These are phyloP conservation scores for Lepidotrigona ventralis DNA, from an alignment of 1,140 invertebrate species.

Conservation along the genomic window DNA sequence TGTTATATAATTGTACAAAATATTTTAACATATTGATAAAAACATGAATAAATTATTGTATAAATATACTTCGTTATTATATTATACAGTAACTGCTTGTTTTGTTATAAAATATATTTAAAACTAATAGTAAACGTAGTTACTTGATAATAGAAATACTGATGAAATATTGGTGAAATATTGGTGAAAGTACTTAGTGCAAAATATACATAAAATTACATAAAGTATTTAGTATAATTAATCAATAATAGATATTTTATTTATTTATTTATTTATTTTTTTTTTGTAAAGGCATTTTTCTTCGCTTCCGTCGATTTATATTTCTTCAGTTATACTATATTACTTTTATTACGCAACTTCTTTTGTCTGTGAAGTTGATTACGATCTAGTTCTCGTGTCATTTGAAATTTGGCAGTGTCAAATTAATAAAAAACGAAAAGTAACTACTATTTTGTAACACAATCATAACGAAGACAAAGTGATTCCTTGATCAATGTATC, in stretches of 20 bases:
- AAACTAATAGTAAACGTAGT: slow-evolving; percentile 11
- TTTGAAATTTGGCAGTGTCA: slow-evolving; percentile 48
- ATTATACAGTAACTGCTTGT: neutral
- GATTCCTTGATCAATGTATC: neutral
- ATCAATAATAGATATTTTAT: neutral
- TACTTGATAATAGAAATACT: slow-evolving; percentile 37
- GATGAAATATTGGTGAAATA: slow-evolving; percentile 8
- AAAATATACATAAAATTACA: slow-evolving; percentile 6
- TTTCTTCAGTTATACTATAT: neutral
- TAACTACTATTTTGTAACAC: neutral
- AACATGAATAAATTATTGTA: slow-evolving; percentile 30
- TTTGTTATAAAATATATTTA: slow-evolving; percentile 5
- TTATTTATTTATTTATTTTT: neutral
- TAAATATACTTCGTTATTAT: slow-evolving; percentile 25
- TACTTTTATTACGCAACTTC: neutral
- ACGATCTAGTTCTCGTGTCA: neutral
- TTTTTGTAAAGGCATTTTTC: neutral
- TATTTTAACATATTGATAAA: slow-evolving; percentile 9
- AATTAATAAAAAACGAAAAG: slow-evolving; percentile 16
- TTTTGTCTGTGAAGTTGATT: neutral
- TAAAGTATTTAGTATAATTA: neutral
- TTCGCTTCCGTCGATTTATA: neutral
- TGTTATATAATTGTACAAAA: slow-evolving; percentile 26
- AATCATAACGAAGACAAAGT: slow-evolving; percentile 22
- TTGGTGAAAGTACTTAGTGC: slow-evolving; percentile 6